Conservation (phyloP, 2,113 vertebrate species). For the Phoxinus phoxinus region DNA sequence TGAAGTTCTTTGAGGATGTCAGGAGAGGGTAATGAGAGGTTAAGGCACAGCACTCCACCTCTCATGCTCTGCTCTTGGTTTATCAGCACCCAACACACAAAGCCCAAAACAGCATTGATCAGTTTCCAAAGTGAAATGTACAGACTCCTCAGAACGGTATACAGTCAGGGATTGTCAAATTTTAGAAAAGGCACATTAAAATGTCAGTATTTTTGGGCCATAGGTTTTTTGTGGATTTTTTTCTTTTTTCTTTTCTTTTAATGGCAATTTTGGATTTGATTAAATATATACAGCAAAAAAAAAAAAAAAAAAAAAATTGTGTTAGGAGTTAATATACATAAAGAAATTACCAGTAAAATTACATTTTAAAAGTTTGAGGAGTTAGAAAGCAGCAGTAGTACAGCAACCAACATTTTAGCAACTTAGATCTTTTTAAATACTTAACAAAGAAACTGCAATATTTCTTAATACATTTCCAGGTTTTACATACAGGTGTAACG, state of each 20-base stretch:
- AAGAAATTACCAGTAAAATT: neutral
- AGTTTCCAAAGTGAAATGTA: neutral
- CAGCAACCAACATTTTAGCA: neutral
- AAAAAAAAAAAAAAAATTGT: neutral
- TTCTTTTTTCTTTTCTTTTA: neutral
- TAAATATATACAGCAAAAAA: neutral
- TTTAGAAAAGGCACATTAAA: neutral
- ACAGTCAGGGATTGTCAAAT: neutral
- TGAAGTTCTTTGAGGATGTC: conserved; percentile 3
- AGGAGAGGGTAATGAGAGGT: conserved; percentile 43
- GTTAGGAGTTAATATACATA: no score
- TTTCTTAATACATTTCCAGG: no score
- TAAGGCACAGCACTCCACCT: conserved; percentile 16
- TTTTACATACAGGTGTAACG: no score
- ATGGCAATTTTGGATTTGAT: neutral
- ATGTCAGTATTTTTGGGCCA: neutral
- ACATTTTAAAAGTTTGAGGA: neutral
- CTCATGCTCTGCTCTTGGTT: conserved; percentile 11
- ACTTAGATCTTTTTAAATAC: neutral
- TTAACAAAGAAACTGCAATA: neutral
- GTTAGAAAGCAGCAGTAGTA: neutral
- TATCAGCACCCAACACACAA: neutral
- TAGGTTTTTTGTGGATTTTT: neutral
- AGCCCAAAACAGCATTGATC: neutral
- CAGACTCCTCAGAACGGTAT: no score